Base-by-base conservation (phyloP, 2,888 invertebrate genomes). In the Tipula helvola region DNA sequence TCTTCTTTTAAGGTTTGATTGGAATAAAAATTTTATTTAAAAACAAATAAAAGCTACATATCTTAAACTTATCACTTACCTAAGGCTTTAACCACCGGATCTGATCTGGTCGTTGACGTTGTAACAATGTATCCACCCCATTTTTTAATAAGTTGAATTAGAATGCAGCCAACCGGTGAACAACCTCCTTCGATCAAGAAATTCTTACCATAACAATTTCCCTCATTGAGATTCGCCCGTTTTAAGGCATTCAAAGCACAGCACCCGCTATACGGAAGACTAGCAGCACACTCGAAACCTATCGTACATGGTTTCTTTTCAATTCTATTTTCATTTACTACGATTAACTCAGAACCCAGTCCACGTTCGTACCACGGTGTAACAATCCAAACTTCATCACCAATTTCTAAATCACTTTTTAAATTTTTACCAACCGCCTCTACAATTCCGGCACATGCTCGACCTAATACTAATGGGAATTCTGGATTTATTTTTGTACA, bases 361-460 rank as follows among this genome's bases (percentile, higher is more conserved):
- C 94, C 94, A 86, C 92, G 90, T 28, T 92, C 91, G 93, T 94
- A 94, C 88, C 93, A 93, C 83, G 94, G 93, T 16, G 93, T 91
- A 4, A 92, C 91, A 86, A 93, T 90, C 92, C 93, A 94, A 41
- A 94, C 94, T 90, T 94, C 93, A 89, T 94, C 94, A 1, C 94
- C 94, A 36, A 94, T 91, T 89, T 94, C 93, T 88, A 94, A 92
- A 36, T 87, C 87, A 87, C 87, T 86, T 87, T 92, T 91, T 36
- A 91, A 91, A 7, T 94, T 94, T 88, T 91, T 91, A n/a, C 95
- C 95, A 83, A 94, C 92, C 88, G 94, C 94, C 36, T 93, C 91
- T 10, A 95, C 92, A 57, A 94, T 90, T 42, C 95, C 95, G 10
- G 94, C 91, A 89, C 94, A 94, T 89, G 94, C 94, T 88, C 95